Conservation (phyloP, 1,140 invertebrate genomes). For the Drosophila sturtevanti region DNA sequence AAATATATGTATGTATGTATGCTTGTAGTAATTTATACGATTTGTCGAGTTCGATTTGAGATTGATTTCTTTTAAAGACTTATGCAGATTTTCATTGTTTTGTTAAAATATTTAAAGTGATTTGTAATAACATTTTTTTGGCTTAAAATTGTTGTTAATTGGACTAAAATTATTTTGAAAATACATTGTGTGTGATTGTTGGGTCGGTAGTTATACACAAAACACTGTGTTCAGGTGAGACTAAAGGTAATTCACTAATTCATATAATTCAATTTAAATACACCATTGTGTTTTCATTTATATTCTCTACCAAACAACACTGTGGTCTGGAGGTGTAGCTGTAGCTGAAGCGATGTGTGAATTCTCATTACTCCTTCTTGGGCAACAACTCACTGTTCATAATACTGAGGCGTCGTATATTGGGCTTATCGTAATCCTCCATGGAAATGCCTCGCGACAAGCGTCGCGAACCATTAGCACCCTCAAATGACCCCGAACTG, state of each 20-base stretch:
- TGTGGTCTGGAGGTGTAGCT: constrained; percentile 20
- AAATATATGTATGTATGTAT: constrained; percentile 27
- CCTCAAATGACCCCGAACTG: constrained; percentile 83
- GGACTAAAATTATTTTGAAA: constrained; percentile 44
- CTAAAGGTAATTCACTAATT: constrained; percentile 54
- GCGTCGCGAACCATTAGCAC: constrained; percentile 78
- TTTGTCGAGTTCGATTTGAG: background rate
- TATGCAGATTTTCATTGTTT: constrained; percentile 14
- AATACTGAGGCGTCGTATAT: constrained; percentile 89
- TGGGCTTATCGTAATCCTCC: constrained; percentile 92
- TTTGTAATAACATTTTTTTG: constrained; percentile 62
- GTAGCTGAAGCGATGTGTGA: constrained; percentile 21
- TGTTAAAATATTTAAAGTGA: constrained; percentile 24
- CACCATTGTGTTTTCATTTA: too few species aligned
- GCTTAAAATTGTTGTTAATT: constrained; percentile 44
- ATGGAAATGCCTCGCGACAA: constrained; percentile 89
- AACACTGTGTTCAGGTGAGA: constrained; percentile 34
- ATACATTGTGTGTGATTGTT: constrained; percentile 64
- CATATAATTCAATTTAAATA: constrained; percentile 58
- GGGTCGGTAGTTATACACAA: constrained; percentile 43
- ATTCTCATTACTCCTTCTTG: constrained; percentile 69
- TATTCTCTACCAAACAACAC: constrained; percentile 15
- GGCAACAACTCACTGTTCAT: constrained; percentile 79
- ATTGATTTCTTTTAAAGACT: constrained; percentile 11
- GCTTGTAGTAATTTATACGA: constrained; percentile 2